A percentile compares a stretch with the other conserved stretches of the same genome.
phyloP scores from a whole-genome alignment of 2,113 vertebrate genomes.

The Progne subis region DNA sequence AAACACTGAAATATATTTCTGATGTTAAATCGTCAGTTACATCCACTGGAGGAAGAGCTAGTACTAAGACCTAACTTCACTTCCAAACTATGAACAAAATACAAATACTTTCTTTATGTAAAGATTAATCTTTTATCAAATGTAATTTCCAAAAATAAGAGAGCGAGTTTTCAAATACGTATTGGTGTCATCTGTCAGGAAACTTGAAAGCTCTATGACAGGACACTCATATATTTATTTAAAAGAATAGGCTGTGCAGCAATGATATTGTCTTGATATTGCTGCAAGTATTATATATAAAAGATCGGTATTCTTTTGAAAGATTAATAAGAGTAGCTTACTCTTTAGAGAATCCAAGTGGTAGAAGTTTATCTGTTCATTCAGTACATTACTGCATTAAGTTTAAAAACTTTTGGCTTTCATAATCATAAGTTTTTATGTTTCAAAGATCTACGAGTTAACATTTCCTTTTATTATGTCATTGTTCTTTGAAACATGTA shows the following conservation, averaged over 20 bases:
- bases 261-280: background rate
- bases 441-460: background rate
- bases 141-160: background rate
- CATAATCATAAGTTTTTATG: background rate
- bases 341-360: rapidly evolving
- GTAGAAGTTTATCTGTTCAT: background rate
- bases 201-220: background rate
- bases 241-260: background rate
- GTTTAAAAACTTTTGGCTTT: background rate
- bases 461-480: background rate
- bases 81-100: background rate
- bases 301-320: background rate
- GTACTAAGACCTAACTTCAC: background rate
- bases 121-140: background rate
- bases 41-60: background rate
- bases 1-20: background rate
- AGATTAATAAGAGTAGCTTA: background rate
- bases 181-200: background rate
- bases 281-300: background rate
- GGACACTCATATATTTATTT: background rate
- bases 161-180: background rate
- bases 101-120: background rate
- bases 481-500: background rate
- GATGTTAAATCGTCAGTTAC: background rate
- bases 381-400: background rate